phyloP scores from a whole-genome alignment of 1,140 invertebrate genomes.

The Drosophila azteca region DNA sequence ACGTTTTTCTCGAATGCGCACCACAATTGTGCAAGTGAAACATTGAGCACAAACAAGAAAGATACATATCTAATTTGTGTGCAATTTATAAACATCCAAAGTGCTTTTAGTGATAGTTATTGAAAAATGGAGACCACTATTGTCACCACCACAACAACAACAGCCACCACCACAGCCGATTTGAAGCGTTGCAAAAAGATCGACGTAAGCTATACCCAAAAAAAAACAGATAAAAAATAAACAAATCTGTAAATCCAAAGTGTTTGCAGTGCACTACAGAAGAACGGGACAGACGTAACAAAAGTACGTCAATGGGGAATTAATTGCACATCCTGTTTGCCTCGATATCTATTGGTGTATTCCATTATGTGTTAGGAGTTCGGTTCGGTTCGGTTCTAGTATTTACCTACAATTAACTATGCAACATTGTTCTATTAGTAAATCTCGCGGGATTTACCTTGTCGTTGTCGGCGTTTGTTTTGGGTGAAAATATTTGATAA shows the following conservation, averaged over 20 bases:
- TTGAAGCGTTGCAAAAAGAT: conserved; percentile 58
- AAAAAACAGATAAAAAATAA: not conserved
- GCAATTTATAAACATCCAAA: not conserved
- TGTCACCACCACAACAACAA: conserved; percentile 56
- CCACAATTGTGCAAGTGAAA: not conserved
- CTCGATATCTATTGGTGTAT: conserved; percentile 19
- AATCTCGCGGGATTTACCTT: conserved; percentile 20
- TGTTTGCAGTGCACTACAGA: not conserved
- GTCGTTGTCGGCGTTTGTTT: conserved; percentile 13
- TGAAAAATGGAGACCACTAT: conserved; percentile 67
- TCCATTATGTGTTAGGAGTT: conserved; percentile 28
- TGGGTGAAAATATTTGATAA: conserved; percentile 41
- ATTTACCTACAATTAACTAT: conserved; percentile 49
- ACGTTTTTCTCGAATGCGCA: conserved; percentile 12
- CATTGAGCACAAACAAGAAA: not conserved
- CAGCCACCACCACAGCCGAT: conserved; percentile 51
- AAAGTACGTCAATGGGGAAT: conserved; percentile 65
- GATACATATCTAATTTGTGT: not conserved
- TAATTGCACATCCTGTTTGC: conserved; percentile 61
- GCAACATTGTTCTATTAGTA: conserved; percentile 1
- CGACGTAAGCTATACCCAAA: conserved; percentile 51
- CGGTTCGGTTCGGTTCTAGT: conserved; percentile 9
- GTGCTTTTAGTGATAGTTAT: conserved; percentile 12
- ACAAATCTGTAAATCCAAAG: conserved; percentile 2
- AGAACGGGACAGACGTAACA: conserved; percentile 25